Percentiles rank a stretch among this genome's conserved stretches.
These are phyloP conservation scores for Rhinoptilus africanus DNA, from an alignment of 2,113 vertebrate species.

Conservation along the genomic window DNA sequence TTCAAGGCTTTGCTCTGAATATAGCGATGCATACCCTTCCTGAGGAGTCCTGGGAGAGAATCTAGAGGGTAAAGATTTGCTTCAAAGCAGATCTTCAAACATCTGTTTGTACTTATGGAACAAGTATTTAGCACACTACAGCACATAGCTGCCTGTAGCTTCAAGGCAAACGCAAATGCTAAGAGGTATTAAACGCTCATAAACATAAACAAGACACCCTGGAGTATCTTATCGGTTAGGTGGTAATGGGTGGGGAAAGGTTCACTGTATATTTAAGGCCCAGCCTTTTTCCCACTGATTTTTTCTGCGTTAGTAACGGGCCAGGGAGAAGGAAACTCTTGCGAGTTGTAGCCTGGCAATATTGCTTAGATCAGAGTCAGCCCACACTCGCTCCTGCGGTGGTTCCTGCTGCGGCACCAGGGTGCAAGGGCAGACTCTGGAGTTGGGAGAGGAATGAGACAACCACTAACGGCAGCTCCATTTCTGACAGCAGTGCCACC, in stretches of 20 bases:
- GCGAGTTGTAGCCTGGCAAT: not conserved
- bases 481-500: not conserved
- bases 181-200: slow-evolving; percentile 45
- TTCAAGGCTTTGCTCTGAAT: slow-evolving; percentile 5
- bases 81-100: slow-evolving; percentile 70
- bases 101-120: slow-evolving; percentile 67
- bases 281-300: not conserved
- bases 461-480: not conserved
- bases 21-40: not conserved
- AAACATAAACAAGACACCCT: slow-evolving; percentile 28
- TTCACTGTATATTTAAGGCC: not conserved
- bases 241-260: slow-evolving; percentile 1
- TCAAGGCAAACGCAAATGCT: slow-evolving; percentile 60
- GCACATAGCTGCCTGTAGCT: slow-evolving; percentile 68
- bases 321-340: not conserved
- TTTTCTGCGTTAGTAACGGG: not conserved
- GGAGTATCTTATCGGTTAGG: not conserved
- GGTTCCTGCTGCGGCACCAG: not conserved
- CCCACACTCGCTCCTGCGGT: not conserved
- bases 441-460: not conserved
- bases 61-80: slow-evolving; percentile 10
- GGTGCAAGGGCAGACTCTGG: not conserved
- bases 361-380: not conserved
- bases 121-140: slow-evolving; percentile 59
- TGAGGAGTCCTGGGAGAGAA: slow-evolving; percentile 32